A percentile compares a stretch with the other conserved stretches of the same genome.
phyloP scores from a whole-genome alignment of 2,113 vertebrate species.

The Tragelaphus strepsiceros region DNA sequence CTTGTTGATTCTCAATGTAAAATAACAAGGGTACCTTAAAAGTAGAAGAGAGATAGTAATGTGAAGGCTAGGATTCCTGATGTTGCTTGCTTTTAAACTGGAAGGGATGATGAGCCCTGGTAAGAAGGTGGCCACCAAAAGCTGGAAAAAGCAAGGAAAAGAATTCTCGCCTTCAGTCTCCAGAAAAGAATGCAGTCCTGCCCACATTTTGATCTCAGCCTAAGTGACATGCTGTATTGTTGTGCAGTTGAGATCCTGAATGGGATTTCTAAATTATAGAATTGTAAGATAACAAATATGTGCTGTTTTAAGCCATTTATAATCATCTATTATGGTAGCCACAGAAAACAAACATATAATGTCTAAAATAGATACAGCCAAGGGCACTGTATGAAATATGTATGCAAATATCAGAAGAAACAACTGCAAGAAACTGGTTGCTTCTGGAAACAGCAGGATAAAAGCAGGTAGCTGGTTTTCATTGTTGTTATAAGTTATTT shows the following conservation, averaged over 20 bases:
- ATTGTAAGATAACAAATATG: not conserved
- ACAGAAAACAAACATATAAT: not conserved
- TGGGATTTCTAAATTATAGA: not conserved
- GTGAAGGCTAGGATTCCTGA: not conserved
- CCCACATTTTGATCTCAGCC: not conserved
- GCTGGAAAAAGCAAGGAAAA: not conserved
- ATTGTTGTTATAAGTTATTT: not conserved
- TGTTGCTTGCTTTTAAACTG: not conserved
- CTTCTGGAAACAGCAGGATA: not conserved
- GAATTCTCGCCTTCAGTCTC: not conserved
- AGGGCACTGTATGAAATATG: not conserved
- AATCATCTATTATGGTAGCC: not conserved
- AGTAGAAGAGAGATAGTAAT: not conserved
- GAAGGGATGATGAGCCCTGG: not conserved
- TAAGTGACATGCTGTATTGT: not conserved
- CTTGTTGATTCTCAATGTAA: not conserved
- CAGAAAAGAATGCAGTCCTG: not conserved
- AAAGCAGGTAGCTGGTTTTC: not conserved
- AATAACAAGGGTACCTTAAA: not conserved
- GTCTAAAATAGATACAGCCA: not conserved
- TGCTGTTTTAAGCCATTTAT: not conserved
- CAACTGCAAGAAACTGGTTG: not conserved
- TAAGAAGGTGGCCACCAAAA: not conserved
- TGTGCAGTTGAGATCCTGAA: not conserved
- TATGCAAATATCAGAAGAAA: not conserved